Evolutionary conservation across 1,140 invertebrate genomes (phyloP).

Genomic region (Drosophila triauraria): DNA sequence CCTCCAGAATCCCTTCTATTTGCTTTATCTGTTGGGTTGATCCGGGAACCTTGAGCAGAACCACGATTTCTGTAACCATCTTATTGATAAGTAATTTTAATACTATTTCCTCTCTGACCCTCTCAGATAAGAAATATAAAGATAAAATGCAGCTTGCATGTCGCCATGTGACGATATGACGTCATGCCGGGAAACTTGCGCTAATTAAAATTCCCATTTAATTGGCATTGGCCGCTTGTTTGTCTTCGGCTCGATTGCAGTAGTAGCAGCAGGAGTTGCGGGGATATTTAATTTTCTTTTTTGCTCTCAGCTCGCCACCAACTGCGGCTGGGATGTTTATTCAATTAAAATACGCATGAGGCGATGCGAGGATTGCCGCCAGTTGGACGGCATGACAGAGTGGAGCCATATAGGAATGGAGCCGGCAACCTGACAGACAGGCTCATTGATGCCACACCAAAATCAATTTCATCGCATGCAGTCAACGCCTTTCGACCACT

Average conservation of each 20-base stretch:
- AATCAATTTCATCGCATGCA: constrained; percentile 80
- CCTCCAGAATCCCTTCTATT: not conserved
- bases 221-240: constrained; percentile 79
- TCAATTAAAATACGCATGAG: constrained; percentile 76
- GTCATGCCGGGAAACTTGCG: constrained; percentile 72
- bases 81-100: constrained; percentile 33
- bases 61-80: not conserved
- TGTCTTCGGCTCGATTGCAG: constrained; percentile 74
- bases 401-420: constrained; percentile 52
- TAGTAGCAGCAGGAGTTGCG: constrained; percentile 5
- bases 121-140: no score
- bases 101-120: constrained; percentile 22
- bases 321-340: constrained; percentile 69
- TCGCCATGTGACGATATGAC: constrained; percentile 25
- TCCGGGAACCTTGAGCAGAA: not conserved
- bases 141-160: not conserved
- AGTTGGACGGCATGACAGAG: constrained; percentile 33
- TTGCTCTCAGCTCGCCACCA: constrained; percentile 26
- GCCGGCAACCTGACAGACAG: constrained; percentile 58
- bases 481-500: constrained; percentile 76
- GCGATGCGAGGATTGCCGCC: constrained; percentile 49
- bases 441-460: constrained; percentile 63
- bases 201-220: constrained; percentile 83
- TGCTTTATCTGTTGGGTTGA: not conserved
- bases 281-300: constrained; percentile 50